Percentiles rank a stretch among this genome's conserved stretches.
Evolutionary conservation across 2,113 vertebrate genomes (phyloP).

Genomic region (Phylloscopus trochilus): DNA sequence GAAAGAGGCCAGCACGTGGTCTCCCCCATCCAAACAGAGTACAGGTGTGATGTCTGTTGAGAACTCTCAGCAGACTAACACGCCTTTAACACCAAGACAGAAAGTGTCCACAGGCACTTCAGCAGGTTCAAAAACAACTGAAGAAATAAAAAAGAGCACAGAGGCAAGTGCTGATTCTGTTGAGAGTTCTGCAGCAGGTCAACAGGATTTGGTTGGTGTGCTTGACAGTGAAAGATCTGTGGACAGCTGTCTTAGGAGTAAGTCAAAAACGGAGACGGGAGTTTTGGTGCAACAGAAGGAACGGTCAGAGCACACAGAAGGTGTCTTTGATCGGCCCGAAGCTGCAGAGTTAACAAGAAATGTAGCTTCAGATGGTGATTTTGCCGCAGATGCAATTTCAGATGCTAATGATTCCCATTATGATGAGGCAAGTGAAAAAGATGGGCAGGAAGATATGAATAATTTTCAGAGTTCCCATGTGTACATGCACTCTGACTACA

Average conservation of each 20-base stretch:
- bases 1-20: slow-evolving; percentile 71
- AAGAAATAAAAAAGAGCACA: slow-evolving; percentile 49
- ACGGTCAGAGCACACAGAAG: slow-evolving; percentile 3
- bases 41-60: slow-evolving; percentile 8
- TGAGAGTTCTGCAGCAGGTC: neutral
- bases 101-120: slow-evolving; percentile 49
- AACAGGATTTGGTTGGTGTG: neutral
- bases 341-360: slow-evolving; percentile 29
- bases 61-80: neutral
- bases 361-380: slow-evolving; percentile 26
- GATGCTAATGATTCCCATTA: slow-evolving; percentile 43
- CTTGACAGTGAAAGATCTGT: neutral
- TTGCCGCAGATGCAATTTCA: slow-evolving; percentile 20
- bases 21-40: slow-evolving; percentile 50
- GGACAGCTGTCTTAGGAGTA: slow-evolving; percentile 21
- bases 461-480: slow-evolving; percentile 69
- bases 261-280: slow-evolving; percentile 40
- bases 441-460: slow-evolving; percentile 55
- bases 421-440: slow-evolving; percentile 58
- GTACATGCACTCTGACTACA: slow-evolving; percentile 83
- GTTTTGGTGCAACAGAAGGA: slow-evolving; percentile 45
- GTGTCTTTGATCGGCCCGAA: slow-evolving; percentile 16
- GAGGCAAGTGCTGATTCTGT: slow-evolving; percentile 20
- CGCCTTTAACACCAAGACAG: neutral
- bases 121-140: neutral